These are phyloP conservation scores for Trematomus loennbergii DNA, from an alignment of 2,113 vertebrate species.

Conservation along the genomic window DNA sequence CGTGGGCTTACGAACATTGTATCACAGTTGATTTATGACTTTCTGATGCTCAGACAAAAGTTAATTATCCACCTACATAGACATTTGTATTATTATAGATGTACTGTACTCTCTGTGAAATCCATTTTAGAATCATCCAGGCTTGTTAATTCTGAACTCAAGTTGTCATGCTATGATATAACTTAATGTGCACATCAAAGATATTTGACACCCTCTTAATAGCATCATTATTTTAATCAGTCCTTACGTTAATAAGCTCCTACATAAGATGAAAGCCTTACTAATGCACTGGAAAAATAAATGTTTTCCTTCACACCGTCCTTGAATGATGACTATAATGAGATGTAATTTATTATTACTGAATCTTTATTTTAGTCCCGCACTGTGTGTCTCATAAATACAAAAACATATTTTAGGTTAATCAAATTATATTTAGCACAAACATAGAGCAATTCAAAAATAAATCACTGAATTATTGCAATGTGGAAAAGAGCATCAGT, in stretches of 20 bases:
- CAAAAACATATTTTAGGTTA: too few relatives aligned
- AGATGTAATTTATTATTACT: conserved; percentile 1
- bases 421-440: too few relatives aligned
- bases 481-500: conserved; percentile 2
- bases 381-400: too few relatives aligned
- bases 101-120: neutral
- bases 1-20: neutral
- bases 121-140: neutral
- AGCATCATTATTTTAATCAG: conserved; percentile 9
- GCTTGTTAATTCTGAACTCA: neutral
- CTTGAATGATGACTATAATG: conserved; percentile 34
- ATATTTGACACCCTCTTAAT: neutral
- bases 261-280: conserved; percentile 21
- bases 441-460: neutral
- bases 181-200: conserved; percentile 1
- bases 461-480: neutral
- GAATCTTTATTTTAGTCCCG: neutral
- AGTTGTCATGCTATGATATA: neutral
- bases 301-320: conserved; percentile 30
- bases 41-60: neutral
- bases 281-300: conserved; percentile 11
- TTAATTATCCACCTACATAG: neutral
- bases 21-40: conserved; percentile 6
- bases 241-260: conserved; percentile 25
- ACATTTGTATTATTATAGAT: neutral